A percentile compares a stretch with the other conserved stretches of the same genome.
Evolutionary conservation across 2,113 vertebrate genomes (phyloP).

Genomic region (Lepus europaeus): DNA sequence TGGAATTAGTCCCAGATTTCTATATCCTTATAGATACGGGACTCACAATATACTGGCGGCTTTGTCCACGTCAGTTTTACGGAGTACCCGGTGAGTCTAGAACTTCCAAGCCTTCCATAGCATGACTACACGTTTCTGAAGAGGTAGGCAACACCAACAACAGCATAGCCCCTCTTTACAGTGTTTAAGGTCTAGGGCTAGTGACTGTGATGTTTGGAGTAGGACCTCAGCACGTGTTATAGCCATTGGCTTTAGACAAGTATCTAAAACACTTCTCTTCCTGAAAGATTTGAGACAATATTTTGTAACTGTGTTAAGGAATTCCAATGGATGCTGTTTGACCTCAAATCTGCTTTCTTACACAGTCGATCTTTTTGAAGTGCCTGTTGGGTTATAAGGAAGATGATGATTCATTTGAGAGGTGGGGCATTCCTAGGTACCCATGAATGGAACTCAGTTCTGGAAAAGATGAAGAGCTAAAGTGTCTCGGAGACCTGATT

Average conservation of each 20-base stretch:
- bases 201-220: neutral
- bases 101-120: neutral
- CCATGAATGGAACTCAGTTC: neutral
- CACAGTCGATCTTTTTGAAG: neutral
- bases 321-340: neutral
- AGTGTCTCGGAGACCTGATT: neutral
- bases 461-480: neutral
- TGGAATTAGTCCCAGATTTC: neutral
- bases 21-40: rapidly evolving
- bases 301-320: neutral
- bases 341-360: neutral
- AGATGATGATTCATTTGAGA: neutral
- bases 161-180: neutral
- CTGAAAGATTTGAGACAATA: neutral
- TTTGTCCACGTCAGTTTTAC: neutral
- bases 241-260: neutral
- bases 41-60: neutral
- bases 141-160: too few relatives aligned
- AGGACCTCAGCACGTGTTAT: neutral
- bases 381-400: neutral
- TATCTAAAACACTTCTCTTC: neutral
- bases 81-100: neutral
- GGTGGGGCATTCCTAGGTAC: neutral
- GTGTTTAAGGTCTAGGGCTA: neutral
- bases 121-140: too few relatives aligned